Percentiles rank a stretch among this genome's conserved stretches.
These are phyloP conservation scores for Trinectes maculatus DNA, from an alignment of 2,113 vertebrate species.

Conservation along the genomic window DNA sequence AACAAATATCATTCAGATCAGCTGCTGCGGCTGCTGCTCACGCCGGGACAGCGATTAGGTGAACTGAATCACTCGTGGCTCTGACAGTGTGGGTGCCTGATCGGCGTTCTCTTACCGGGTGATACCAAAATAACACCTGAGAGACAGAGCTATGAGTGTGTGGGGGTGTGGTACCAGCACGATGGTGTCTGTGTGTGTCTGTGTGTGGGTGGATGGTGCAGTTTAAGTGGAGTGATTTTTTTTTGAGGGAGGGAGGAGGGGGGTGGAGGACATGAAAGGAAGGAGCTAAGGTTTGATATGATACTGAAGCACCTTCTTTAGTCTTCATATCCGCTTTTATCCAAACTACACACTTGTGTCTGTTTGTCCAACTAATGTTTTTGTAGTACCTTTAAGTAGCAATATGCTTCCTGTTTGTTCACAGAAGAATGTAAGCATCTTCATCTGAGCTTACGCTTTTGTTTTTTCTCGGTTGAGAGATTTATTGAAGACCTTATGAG, in stretches of 20 bases:
- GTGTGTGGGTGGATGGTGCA: slow-evolving; percentile 8
- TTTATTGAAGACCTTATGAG: slow-evolving; percentile 25
- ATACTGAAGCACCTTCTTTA: slow-evolving; percentile 74
- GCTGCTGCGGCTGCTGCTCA: slow-evolving; percentile 58
- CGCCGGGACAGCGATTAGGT: slow-evolving; percentile 65
- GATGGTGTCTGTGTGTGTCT: not conserved
- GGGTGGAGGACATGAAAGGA: slow-evolving; percentile 62
- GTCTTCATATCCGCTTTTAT: slow-evolving; percentile 64
- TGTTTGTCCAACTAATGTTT: slow-evolving; percentile 74
- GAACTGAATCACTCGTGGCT: slow-evolving; percentile 62
- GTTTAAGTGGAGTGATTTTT: slow-evolving; percentile 34
- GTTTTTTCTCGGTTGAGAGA: slow-evolving; percentile 15
- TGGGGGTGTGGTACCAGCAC: not conserved
- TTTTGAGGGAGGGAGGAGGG: not conserved
- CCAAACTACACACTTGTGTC: slow-evolving; percentile 52
- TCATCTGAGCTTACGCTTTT: slow-evolving; percentile 15
- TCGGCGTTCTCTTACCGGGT: slow-evolving; percentile 48
- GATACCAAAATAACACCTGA: slow-evolving; percentile 55
- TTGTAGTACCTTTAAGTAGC: slow-evolving; percentile 31
- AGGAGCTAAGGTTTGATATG: slow-evolving; percentile 71
- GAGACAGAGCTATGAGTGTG: slow-evolving; percentile 18
- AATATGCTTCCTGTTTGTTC: slow-evolving; percentile 7
- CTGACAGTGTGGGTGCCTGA: slow-evolving; percentile 45
- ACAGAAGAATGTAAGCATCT: slow-evolving; percentile 28
- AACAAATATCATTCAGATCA: slow-evolving; percentile 65